These are phyloP conservation scores for Trachelipus rathkii DNA, from an alignment of 1,140 invertebrate genomes.

Conservation along the genomic window DNA sequence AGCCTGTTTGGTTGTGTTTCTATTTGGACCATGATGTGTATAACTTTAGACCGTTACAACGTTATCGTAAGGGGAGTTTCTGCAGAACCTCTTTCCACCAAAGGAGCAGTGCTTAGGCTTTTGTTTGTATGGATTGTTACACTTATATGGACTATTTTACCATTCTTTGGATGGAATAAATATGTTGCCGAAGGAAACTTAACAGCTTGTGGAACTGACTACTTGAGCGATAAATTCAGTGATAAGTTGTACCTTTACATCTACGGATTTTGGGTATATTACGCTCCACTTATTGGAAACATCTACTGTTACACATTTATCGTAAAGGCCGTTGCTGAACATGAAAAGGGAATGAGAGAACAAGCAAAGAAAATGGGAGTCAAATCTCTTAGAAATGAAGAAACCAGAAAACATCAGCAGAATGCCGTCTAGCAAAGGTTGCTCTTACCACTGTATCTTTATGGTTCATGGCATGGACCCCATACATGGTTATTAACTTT, in stretches of 20 bases:
- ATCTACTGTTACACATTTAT: slow-evolving; percentile 53
- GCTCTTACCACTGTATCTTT: slow-evolving; percentile 50
- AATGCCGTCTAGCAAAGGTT: slow-evolving; percentile 50
- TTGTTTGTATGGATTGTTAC: slow-evolving; percentile 46
- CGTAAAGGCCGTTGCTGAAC: slow-evolving; percentile 51
- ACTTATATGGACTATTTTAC: slow-evolving; percentile 42
- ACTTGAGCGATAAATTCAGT: slow-evolving; percentile 32
- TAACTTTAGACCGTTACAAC: slow-evolving; percentile 48
- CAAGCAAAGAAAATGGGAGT: slow-evolving; percentile 53
- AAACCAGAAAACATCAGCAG: slow-evolving; percentile 43
- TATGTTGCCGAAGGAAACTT: slow-evolving; percentile 47
- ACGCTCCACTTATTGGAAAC: slow-evolving; percentile 39
- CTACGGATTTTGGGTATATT: slow-evolving; percentile 33
- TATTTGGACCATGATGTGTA: slow-evolving; percentile 47
- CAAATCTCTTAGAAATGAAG: slow-evolving; percentile 48
- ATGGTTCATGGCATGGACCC: slow-evolving; percentile 51
- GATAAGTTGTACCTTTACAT: slow-evolving; percentile 38
- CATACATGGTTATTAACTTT: slow-evolving; percentile 50
- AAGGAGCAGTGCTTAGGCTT: slow-evolving; percentile 41
- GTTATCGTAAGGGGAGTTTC: slow-evolving; percentile 48
- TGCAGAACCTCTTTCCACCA: slow-evolving; percentile 45
- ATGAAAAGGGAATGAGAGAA: slow-evolving; percentile 53
- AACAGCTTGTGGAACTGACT: slow-evolving; percentile 46
- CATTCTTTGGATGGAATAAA: slow-evolving; percentile 47
- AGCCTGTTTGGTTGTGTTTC: slow-evolving; percentile 46